Conservation (phyloP, 2,113 vertebrate genomes). For the Natator depressus region DNA sequence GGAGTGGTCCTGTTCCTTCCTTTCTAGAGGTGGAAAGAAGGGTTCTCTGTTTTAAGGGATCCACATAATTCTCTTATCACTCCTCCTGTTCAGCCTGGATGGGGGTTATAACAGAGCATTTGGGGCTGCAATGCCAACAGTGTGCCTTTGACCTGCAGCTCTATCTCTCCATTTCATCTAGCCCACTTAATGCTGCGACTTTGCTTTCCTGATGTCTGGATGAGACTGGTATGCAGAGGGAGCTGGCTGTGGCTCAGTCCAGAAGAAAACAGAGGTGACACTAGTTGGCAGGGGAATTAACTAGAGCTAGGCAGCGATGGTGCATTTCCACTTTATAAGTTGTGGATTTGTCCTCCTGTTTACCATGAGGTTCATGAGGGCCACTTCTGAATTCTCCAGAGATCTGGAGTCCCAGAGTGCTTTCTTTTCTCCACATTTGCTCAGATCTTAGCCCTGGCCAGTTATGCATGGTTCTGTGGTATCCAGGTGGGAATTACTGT, state of each 20-base stretch:
- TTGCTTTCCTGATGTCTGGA: neutral
- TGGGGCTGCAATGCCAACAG: too few species aligned
- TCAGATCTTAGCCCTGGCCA: neutral
- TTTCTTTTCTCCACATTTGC: neutral
- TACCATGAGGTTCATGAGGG: neutral
- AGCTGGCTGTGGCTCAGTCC: neutral
- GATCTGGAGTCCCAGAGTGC: neutral
- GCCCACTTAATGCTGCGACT: neutral
- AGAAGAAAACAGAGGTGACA: neutral
- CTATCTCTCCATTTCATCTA: neutral
- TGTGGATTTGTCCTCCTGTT: neutral
- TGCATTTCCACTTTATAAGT: neutral
- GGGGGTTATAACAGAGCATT: neutral
- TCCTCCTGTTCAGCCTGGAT: too few species aligned
- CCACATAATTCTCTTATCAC: too few species aligned
- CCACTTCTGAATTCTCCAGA: neutral
- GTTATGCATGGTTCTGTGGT: neutral
- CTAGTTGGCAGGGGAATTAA: neutral
- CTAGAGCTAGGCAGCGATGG: fast-evolving
- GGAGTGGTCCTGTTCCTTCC: too few species aligned
- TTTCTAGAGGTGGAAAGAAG: too few species aligned
- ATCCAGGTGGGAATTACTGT: fast-evolving
- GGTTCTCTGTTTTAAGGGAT: too few species aligned
- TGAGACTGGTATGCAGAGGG: neutral
- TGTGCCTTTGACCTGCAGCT: neutral